Percentiles rank a stretch among this genome's conserved stretches.
phyloP scores from a whole-genome alignment of 2,113 vertebrate genomes.

The Corynorhinus townsendii region DNA sequence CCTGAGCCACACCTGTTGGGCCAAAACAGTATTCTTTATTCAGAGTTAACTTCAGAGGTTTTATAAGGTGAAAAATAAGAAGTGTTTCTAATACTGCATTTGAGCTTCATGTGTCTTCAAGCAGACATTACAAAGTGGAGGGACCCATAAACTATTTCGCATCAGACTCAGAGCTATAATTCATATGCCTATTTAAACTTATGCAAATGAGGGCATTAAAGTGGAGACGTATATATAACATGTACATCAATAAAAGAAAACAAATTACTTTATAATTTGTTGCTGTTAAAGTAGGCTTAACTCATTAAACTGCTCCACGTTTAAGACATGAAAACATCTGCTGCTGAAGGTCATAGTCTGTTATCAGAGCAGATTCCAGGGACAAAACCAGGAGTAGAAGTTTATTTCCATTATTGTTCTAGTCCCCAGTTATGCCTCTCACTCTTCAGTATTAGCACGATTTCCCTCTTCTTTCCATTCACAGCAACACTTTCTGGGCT shows the following conservation, averaged over 20 bases:
- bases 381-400: background rate
- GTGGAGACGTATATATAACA: conserved; percentile 62
- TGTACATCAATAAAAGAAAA: conserved; percentile 77
- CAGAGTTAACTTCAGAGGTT: conserved; percentile 50
- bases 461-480: background rate
- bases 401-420: background rate
- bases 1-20: too few relatives aligned
- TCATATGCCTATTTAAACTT: conserved; percentile 77
- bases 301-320: conserved; percentile 52
- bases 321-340: conserved; percentile 67
- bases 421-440: background rate
- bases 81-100: conserved; percentile 68
- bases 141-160: conserved; percentile 68
- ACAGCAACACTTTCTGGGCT: background rate
- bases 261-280: conserved; percentile 72
- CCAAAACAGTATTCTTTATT: conserved; percentile 11
- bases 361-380: background rate
- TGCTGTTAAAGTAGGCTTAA: conserved; percentile 65
- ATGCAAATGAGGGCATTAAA: conserved; percentile 79
- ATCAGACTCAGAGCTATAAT: conserved; percentile 76
- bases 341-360: conserved; percentile 26
- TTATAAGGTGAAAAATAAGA: conserved; percentile 34
- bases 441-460: background rate
- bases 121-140: conserved; percentile 67
- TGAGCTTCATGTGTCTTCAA: conserved; percentile 70